Conservation (phyloP, 2,797 vertebrate species). For the Melanotaenia nigrans region DNA sequence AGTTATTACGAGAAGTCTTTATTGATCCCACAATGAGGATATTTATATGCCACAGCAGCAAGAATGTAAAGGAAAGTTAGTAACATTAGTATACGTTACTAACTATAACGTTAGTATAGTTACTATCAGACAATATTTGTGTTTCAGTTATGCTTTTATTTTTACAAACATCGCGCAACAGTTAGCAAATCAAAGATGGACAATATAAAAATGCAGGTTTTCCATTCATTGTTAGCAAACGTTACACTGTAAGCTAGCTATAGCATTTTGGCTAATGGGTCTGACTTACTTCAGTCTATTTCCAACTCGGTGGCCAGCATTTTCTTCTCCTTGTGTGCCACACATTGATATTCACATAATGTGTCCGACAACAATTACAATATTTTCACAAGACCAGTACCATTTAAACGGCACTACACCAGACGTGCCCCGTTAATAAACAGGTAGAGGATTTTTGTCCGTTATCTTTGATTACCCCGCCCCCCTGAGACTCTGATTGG, state of each 20-base stretch:
- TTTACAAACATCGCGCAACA: not conserved
- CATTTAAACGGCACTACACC: not conserved
- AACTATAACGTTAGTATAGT: not conserved
- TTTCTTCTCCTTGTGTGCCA: not conserved
- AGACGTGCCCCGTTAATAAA: not conserved
- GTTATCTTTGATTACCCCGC: constrained; percentile 57
- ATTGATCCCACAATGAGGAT: too few species aligned
- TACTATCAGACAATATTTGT: not conserved
- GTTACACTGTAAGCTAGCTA: constrained; percentile 48
- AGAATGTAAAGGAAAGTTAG: too few species aligned
- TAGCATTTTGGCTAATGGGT: constrained; percentile 41
- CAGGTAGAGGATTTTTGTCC: constrained; percentile 27
- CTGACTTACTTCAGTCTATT: constrained; percentile 45
- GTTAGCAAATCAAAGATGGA: not conserved
- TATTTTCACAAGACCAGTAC: not conserved
- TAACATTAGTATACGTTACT: too few species aligned
- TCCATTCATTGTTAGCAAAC: constrained; percentile 16
- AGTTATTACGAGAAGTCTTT: not conserved
- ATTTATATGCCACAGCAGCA: too few species aligned
- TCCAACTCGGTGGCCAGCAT: not conserved
- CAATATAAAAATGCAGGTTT: not conserved
- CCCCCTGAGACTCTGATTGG: constrained; percentile 46
- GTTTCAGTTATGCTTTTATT: not conserved
- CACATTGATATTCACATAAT: not conserved
- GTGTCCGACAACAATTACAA: constrained; percentile 8